These are phyloP conservation scores for Lasioglossum vierecki DNA, from an alignment of 2,888 invertebrate species.

Conservation along the genomic window DNA sequence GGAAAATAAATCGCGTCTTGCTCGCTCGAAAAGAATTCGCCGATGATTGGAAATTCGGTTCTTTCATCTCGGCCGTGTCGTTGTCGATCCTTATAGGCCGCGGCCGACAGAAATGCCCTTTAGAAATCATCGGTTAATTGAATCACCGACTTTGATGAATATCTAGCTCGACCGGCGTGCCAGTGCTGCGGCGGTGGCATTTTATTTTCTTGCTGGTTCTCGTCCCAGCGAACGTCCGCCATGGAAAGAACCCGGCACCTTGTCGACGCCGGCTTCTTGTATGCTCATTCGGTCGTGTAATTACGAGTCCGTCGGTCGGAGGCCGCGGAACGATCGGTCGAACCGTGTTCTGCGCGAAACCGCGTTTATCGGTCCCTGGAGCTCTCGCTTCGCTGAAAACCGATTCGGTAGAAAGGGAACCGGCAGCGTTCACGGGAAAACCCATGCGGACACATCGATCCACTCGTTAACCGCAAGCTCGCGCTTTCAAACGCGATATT, in stretches of 20 bases:
- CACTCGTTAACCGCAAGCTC: not conserved
- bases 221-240: not conserved
- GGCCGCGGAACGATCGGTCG: constrained; percentile 38
- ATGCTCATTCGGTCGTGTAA: constrained; percentile 68
- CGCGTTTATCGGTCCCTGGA: constrained; percentile 23
- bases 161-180: constrained; percentile 61
- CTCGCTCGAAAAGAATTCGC: not conserved
- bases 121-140: constrained; percentile 73
- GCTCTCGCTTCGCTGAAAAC: constrained; percentile 1
- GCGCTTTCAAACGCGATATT: not conserved
- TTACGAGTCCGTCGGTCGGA: constrained; percentile 53
- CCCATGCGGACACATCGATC: not conserved
- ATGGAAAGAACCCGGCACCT: constrained; percentile 43
- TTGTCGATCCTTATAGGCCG: constrained; percentile 32
- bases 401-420: not conserved
- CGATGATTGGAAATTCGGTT: constrained; percentile 26
- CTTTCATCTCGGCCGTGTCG: constrained; percentile 11
- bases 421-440: not conserved
- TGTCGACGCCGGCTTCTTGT: constrained; percentile 61
- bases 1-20: not conserved
- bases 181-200: constrained; percentile 39
- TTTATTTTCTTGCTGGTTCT: constrained; percentile 63
- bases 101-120: constrained; percentile 44
- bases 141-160: constrained; percentile 79
- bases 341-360: constrained; percentile 37